Evolutionary conservation across 1,140 invertebrate genomes (phyloP).

Genomic region (Macrotrachela quadricornifera): DNA sequence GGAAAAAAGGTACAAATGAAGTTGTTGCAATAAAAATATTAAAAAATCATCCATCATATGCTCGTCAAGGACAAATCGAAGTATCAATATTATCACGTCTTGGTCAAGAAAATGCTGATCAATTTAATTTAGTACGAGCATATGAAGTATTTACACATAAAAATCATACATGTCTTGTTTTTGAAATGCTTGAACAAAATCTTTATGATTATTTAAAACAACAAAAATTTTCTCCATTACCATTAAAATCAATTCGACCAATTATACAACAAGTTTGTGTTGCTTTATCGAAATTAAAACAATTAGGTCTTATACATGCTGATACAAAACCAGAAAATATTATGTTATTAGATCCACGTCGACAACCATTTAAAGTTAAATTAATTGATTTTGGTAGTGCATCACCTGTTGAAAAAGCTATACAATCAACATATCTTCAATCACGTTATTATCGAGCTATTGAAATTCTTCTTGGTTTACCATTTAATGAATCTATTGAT

Average conservation of each 20-base stretch:
- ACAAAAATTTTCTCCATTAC: slow-evolving; percentile 94
- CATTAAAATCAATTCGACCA: slow-evolving; percentile 88
- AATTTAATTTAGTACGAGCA: slow-evolving; percentile 90
- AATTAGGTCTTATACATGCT: slow-evolving; percentile 94
- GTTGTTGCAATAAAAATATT: slow-evolving; percentile 99
- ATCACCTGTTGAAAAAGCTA: slow-evolving; percentile 92
- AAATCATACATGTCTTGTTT: slow-evolving; percentile 96
- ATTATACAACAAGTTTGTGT: slow-evolving; percentile 82
- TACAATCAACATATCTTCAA: slow-evolving; percentile 96
- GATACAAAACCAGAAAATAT: slow-evolving; percentile 99
- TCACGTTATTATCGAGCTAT: slow-evolving; percentile 92
- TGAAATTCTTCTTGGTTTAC: slow-evolving; percentile 87
- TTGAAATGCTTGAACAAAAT: slow-evolving; percentile 99
- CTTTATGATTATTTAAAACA: slow-evolving; percentile 98
- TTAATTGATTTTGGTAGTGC: slow-evolving; percentile 99
- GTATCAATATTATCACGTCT: slow-evolving; percentile 85
- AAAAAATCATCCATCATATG: slow-evolving; percentile 98
- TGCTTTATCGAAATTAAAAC: slow-evolving; percentile 87
- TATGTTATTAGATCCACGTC: slow-evolving; percentile 89
- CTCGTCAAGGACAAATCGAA: slow-evolving; percentile 91
- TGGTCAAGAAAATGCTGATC: slow-evolving; percentile 96
- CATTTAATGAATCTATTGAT: slow-evolving; percentile 97
- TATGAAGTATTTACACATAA: slow-evolving; percentile 99
- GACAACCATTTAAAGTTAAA: slow-evolving; percentile 79
- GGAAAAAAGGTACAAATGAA: slow-evolving; percentile 92